Evolutionary conservation across 1,140 invertebrate species (phyloP).

Genomic region (Venustaconcha ellipsiformis): DNA sequence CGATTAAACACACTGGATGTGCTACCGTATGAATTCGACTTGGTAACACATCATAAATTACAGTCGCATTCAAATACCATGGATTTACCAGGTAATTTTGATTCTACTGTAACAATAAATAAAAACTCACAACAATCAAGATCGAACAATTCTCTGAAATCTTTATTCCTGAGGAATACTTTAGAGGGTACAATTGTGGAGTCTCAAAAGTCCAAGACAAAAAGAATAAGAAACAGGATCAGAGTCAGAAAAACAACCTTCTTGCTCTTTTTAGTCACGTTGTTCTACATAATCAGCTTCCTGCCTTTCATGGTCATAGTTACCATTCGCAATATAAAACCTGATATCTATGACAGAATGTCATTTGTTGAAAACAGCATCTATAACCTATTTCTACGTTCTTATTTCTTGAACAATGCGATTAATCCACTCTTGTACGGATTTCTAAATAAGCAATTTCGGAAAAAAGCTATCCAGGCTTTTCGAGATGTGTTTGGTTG

Average conservation of each 20-base stretch:
- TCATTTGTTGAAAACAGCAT: slow-evolving; percentile 10
- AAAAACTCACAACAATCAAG: not conserved
- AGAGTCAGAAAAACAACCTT: slow-evolving; percentile 24
- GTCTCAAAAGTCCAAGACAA: too few species aligned
- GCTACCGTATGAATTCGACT: too few species aligned
- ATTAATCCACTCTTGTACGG: slow-evolving; percentile 40
- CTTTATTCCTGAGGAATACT: slow-evolving; percentile 11
- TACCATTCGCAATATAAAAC: slow-evolving; percentile 14
- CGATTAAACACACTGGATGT: too few species aligned
- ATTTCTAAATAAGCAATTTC: slow-evolving; percentile 36
- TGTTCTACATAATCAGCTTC: slow-evolving; percentile 23
- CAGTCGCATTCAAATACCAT: not conserved
- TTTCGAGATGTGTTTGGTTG: not conserved
- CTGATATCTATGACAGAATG: slow-evolving; percentile 9
- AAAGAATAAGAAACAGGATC: not conserved
- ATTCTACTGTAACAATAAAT: slow-evolving; percentile 12
- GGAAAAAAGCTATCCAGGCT: slow-evolving; percentile 15
- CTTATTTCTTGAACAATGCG: slow-evolving; percentile 42
- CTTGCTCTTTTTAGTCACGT: slow-evolving; percentile 30
- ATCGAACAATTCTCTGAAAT: not conserved
- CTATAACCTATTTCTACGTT: slow-evolving; percentile 34
- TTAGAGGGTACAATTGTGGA: too few species aligned
- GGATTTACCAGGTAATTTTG: not conserved
- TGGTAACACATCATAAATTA: too few species aligned
- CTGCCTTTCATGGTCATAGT: slow-evolving; percentile 26